Evolutionary conservation across 2,113 vertebrate genomes (phyloP), one percentile per base, ranked within the genome.

Genomic region (Peromyscus californicus): DNA sequence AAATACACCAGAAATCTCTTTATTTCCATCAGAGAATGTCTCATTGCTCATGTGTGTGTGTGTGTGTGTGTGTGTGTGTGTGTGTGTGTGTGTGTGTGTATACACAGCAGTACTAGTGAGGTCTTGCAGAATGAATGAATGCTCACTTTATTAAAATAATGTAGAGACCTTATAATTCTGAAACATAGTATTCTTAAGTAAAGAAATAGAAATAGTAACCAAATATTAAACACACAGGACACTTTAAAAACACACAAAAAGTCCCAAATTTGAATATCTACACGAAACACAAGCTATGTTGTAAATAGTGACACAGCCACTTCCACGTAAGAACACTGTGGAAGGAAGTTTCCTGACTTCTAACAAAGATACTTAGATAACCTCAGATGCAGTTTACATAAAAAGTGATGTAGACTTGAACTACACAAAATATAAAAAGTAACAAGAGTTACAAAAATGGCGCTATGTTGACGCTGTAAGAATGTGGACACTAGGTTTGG

Each of bases 401-500:
- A 93, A 88, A 45, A 96, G n/a, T 67, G 63, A 9, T 36, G 1
- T n/a, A 84, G 72, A 90, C 45, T 39, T 95, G 65, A 95, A 94
- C 63, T 89, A 91, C 0, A 45, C 89, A 90, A 87, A 26, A 93
- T 84, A 84, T 69, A 76, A 92, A 92, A 94, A 79, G 65, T 51
- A 33, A 57, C 22, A 74, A 42, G 84, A 91, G 39, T 91, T 96
- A 89, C 39, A 93, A 93, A 93, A 83, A 75, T 63, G 29, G 16
- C 57, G 90, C 91, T 97, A 95, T 80, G 94, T 42, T 93, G 79
- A 97, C 90, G 94, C 59, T 67, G 59, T 88, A 95, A 91, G 65
- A 95, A 75, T 16, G 80, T 11, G 83, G 89, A 96, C n/a, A 90
- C 33, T 94, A 92, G 94, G 63, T 85, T 87, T 65, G 48, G 87